A percentile compares a stretch with the other conserved stretches of the same genome.
phyloP scores from a whole-genome alignment of 2,797 vertebrate genomes.

The Distichodus sexfasciatus region DNA sequence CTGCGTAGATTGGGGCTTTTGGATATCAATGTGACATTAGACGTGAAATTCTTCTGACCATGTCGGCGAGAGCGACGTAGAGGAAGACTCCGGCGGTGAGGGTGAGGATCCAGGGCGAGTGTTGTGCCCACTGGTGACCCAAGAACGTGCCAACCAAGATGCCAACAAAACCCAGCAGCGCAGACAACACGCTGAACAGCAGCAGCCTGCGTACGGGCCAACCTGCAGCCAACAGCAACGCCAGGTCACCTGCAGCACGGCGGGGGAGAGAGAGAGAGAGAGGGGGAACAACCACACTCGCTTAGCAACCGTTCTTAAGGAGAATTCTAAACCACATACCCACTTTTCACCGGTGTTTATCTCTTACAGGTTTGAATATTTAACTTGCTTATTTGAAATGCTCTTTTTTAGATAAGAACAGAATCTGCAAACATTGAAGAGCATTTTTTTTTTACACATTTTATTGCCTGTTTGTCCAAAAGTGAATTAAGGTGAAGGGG shows the following conservation, averaged over 20 bases:
- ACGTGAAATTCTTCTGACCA: conserved; percentile 64
- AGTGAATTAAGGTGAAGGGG: too few species aligned
- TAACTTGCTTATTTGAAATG: too few species aligned
- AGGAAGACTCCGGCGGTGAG: conserved; percentile 80
- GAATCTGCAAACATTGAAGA: too few species aligned
- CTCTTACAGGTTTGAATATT: too few species aligned
- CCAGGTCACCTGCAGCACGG: conserved; percentile 83
- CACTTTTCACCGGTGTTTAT: too few species aligned
- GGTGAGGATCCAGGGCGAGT: conserved; percentile 80
- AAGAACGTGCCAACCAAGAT: conserved; percentile 62
- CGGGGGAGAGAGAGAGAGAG: background rate
- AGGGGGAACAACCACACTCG: background rate
- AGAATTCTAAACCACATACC: too few species aligned
- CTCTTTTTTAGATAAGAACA: too few species aligned
- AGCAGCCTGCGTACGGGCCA: conserved; percentile 65
- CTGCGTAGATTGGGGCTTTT: too few species aligned
- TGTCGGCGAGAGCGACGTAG: conserved; percentile 79
- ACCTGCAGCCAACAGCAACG: conserved; percentile 72
- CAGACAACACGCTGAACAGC: conserved; percentile 71
- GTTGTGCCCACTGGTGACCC: conserved; percentile 63
- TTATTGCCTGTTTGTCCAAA: too few species aligned
- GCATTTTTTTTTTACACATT: too few species aligned
- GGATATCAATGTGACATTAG: too few species aligned
- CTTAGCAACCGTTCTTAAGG: too few species aligned
- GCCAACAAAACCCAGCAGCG: conserved; percentile 72